phyloP scores from a whole-genome alignment of 64 coral and sea anemone species.

The Montipora capricornis region DNA sequence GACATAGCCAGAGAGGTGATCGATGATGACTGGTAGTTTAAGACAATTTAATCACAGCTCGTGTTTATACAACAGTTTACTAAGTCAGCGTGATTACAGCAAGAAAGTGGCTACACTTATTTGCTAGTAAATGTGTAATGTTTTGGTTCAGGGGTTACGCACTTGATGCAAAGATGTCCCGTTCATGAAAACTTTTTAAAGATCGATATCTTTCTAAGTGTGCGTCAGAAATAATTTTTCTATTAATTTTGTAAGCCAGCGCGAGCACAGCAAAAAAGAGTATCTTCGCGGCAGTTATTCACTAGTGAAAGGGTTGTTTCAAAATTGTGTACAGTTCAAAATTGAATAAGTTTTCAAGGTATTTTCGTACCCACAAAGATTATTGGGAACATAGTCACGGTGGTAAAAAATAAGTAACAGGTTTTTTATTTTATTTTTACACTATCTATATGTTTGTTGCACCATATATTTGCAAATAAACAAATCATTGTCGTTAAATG shows the following conservation, averaged over 20 bases:
- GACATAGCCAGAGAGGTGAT: slow-evolving; percentile 34
- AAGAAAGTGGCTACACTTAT: slow-evolving; percentile 11
- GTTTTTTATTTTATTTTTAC: background rate
- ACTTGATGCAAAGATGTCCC: slow-evolving; percentile 29
- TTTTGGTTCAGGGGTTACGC: slow-evolving; percentile 32
- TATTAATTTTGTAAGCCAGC: slow-evolving; percentile 45
- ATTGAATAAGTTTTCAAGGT: slow-evolving; percentile 28
- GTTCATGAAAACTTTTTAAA: slow-evolving; percentile 18
- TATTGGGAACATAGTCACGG: slow-evolving; percentile 21
- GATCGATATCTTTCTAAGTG: slow-evolving; percentile 46
- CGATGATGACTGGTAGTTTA: slow-evolving; percentile 27
- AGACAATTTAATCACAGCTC: slow-evolving; percentile 31
- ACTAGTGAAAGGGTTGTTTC: slow-evolving; percentile 10
- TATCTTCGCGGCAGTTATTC: slow-evolving; percentile 43
- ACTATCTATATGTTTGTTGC: slow-evolving; percentile 12
- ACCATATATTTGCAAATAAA: slow-evolving; percentile 34
- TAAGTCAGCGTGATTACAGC: background rate
- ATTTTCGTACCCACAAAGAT: slow-evolving; percentile 42
- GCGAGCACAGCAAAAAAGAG: slow-evolving; percentile 36
- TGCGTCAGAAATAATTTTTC: slow-evolving; percentile 47
- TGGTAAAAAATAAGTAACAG: background rate
- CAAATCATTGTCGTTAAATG: background rate
- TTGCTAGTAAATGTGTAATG: background rate
- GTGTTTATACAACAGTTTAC: background rate
- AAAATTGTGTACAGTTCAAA: slow-evolving; percentile 39